Base-by-base conservation (phyloP, 2,797 vertebrate species). In the Clarias fuscus region DNA sequence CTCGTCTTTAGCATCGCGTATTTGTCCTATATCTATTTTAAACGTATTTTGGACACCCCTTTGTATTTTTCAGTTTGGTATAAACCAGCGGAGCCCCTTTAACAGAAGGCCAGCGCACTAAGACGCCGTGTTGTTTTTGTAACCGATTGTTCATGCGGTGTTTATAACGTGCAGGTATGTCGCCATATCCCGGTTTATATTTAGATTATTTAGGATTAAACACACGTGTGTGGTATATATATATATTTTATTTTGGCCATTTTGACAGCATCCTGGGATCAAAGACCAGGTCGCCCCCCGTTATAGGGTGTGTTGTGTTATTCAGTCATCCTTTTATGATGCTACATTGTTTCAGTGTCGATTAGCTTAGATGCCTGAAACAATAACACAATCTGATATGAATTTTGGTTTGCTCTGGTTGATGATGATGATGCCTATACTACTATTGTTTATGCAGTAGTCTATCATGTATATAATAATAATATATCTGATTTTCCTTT, bases 241-340 rank as follows among this genome's bases (percentile, higher is more conserved):
- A 43, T 43, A 43, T 43, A 8, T 43, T 43, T n/a, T n/a, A n/a
- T 56, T 48, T 27, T 20, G 15, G 24, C 13, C 0, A 30, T 82
- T 56, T 68, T 4, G 43, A 33, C 27, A 15, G 20, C 22, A 58
- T 68, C 17, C 43, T 7, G 64, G 64, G 48, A 13, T 18, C 10
- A 48, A 33, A 70, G 43, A 27, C 13, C 17, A 53, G n/a, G n/a
- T 68, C 80, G 43, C 2, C 64, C 64, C 17, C 3, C 11, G 48
- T 53, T 53, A 22, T 33, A 56, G n/a, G 80, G 80, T 82, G 64
- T 43, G 43, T 68, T 67, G 53, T 82, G 79, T 68, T 82, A 56
- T 68, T 56, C 7, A 53, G 33, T 33, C 80, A 7, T 80, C n/a
- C 14, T 82, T 5, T 13, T 48, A 27, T 82, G 80, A 82, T 68